phyloP scores from a whole-genome alignment of 1,140 invertebrate genomes.

The Dolichoris vasculosae region DNA sequence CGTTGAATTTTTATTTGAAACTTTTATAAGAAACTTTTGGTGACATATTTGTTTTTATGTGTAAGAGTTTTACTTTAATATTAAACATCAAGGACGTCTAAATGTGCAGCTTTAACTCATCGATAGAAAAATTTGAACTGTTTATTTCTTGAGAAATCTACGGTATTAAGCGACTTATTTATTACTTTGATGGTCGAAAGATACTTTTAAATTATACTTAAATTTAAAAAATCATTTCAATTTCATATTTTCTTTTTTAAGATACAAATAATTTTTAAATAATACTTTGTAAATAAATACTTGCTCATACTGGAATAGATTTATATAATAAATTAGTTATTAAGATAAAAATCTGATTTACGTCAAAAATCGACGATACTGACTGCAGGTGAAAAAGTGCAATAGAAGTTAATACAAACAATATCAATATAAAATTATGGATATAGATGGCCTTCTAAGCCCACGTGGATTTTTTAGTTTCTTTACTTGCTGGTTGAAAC shows the following conservation, averaged over 20 bases:
- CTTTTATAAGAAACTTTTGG: slow-evolving; percentile 13
- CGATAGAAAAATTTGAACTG: not conserved
- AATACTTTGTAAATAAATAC: too few relatives aligned
- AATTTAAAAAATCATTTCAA: too few relatives aligned
- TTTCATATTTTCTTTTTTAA: too few relatives aligned
- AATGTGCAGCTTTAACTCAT: not conserved
- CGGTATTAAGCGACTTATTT: not conserved
- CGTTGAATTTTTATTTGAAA: not conserved
- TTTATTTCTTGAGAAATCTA: not conserved
- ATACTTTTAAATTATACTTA: too few relatives aligned
- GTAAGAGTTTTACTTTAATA: slow-evolving; percentile 26
- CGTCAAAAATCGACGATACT: not conserved
- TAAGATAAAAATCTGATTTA: not conserved
- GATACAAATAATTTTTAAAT: too few relatives aligned
- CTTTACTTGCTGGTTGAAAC: not conserved
- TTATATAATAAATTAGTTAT: not conserved
- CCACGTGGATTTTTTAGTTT: slow-evolving; percentile 10
- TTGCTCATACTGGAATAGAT: too few relatives aligned
- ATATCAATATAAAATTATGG: not conserved
- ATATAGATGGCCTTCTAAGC: not conserved
- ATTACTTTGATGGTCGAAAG: not conserved
- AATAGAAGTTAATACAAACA: not conserved
- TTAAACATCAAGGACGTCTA: not conserved
- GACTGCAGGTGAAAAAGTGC: not conserved
- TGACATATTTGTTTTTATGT: not conserved